Evolutionary conservation across 2,888 invertebrate genomes (phyloP).

Genomic region (Drosophila histrio): DNA sequence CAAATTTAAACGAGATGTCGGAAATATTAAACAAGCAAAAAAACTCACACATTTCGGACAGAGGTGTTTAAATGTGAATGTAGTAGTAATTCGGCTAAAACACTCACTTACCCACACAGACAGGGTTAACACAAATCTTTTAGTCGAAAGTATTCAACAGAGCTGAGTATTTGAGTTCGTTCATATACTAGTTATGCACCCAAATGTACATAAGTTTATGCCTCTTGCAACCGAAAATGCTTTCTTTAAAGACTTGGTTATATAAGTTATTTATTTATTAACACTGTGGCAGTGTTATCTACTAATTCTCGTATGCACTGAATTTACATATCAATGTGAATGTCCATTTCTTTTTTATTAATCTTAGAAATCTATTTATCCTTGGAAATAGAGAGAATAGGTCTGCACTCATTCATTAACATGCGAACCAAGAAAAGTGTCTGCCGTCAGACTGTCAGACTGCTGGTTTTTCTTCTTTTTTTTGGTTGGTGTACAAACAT

Average conservation of each 20-base stretch:
- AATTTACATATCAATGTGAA: background rate
- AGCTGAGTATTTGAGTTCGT: no score
- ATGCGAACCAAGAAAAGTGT: background rate
- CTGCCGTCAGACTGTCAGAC: background rate
- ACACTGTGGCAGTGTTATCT: no score
- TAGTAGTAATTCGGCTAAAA: background rate
- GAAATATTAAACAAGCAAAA: background rate
- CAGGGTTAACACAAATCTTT: background rate
- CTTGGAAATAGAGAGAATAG: constrained; percentile 1
- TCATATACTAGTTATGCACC: no score
- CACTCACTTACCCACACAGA: background rate
- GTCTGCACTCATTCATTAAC: constrained; percentile 49
- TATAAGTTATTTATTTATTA: background rate
- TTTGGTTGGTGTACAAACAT: background rate
- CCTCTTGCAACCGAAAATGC: background rate
- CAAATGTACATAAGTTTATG: no score
- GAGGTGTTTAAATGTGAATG: background rate
- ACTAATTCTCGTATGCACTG: no score
- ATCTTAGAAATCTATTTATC: background rate
- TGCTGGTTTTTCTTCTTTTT: background rate
- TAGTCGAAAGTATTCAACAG: background rate
- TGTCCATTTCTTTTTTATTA: background rate
- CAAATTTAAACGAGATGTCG: constrained; percentile 37
- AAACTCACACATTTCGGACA: background rate
- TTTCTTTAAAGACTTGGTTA: background rate